Evolutionary conservation across 2,888 invertebrate species (phyloP), one percentile per base, ranked within the genome.

Genomic region (Trachelus iudaicus): DNA sequence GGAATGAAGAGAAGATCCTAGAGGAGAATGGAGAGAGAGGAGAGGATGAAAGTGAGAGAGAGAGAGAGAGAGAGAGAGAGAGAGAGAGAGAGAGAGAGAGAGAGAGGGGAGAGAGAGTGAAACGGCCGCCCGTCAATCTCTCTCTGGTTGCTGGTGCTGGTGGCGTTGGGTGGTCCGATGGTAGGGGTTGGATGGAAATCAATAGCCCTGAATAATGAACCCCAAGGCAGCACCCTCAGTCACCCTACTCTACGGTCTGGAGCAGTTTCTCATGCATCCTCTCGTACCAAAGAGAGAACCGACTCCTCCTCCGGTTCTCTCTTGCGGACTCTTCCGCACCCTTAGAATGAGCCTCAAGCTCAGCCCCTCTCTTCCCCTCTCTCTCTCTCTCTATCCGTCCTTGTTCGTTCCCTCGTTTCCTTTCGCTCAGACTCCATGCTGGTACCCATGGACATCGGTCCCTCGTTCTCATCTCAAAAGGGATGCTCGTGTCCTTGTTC

Each of bases 151-250:
- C 81, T 83, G 85, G 86, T 88, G 69, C 75, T 77, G 86, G 83
- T 87, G 81, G 84, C 84, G 83, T 80, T 82, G 87, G 86, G 88
- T 88, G 85, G 87, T 75, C 79, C 82, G 87, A 83, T 87, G 87
- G 89, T 87, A 87, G 87, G 89, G 86, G 89, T 87, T 89, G 89
- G 90, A 90, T 91, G 90, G 91, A 90, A 91, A 91, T 91, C 91
- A 91, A 91, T 91, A 91, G 90, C 90, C 90, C 89, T 91, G 91
- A 91, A 91, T 91, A 91, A 91, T 91, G 90, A 91, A 91, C 88
- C 90, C 87, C 88, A 89, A 89, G 89, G 89, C 90, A 89, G 87
- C 87, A 89, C 85, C 87, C 87, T 85, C 85, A 77, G 84, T 84
- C 85, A 82, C 80, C 87, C 87, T 86, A 56, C 78, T 86, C 85